phyloP scores from a whole-genome alignment of 2,888 invertebrate species.

The Subacronicta megacephala region DNA sequence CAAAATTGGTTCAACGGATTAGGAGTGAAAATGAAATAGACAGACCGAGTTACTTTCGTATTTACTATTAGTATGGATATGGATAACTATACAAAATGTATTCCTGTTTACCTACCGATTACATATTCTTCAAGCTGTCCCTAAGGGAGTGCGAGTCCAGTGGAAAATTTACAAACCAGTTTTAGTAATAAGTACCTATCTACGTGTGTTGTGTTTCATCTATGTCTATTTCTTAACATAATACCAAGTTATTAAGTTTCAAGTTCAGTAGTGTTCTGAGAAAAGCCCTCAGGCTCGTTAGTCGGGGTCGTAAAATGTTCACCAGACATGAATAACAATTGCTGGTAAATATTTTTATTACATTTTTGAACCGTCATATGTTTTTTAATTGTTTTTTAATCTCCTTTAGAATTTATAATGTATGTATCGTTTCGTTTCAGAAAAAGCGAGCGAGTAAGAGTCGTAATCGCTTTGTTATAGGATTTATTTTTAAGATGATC shows the following conservation, averaged over 20 bases:
- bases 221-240: constrained; percentile 15
- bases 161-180: neutral
- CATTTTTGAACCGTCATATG: constrained; percentile 6
- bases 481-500: no score
- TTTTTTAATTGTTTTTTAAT: constrained; percentile 8
- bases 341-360: constrained; percentile 18
- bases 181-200: neutral
- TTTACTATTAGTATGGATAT: no score
- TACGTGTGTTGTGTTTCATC: neutral
- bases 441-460: no score
- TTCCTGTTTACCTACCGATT: no score
- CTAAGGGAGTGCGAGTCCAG: neutral
- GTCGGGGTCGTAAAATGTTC: constrained; percentile 52
- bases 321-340: constrained; percentile 48
- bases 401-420: constrained; percentile 4
- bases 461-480: no score
- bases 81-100: no score
- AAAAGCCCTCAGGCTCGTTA: constrained; percentile 38
- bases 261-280: constrained; percentile 50
- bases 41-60: no score
- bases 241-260: constrained; percentile 39
- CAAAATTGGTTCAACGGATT: no score
- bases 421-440: no score
- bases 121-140: neutral
- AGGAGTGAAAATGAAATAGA: no score